phyloP scores from a whole-genome alignment of 1,140 invertebrate genomes.

The Tetraneura akinire region DNA sequence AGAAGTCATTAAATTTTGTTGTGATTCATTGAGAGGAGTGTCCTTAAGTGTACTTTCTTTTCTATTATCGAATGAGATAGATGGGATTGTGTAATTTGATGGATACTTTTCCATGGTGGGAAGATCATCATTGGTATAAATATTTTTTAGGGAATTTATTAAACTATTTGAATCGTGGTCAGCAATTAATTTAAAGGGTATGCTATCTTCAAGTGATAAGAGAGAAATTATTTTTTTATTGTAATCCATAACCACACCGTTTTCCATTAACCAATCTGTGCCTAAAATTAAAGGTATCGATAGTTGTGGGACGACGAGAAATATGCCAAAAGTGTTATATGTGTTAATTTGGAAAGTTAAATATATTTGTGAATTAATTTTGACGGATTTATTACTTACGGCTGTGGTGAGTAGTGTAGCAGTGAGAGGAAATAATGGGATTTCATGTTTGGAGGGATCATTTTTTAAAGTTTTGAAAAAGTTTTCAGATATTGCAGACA shows the following conservation, averaged over 20 bases:
- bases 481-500: background rate
- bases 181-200: too few species aligned
- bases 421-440: background rate
- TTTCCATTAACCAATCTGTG: background rate
- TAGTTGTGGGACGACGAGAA: background rate
- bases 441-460: background rate
- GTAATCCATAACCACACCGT: background rate
- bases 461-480: background rate
- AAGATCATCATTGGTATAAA: too few species aligned
- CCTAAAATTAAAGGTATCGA: background rate
- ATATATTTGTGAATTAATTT: too few species aligned
- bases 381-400: too few species aligned
- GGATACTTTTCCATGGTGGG: background rate
- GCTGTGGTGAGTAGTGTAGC: background rate
- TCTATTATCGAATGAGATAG: background rate
- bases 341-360: too few species aligned
- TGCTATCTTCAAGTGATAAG: too few species aligned
- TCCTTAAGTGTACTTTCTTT: background rate
- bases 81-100: constrained; percentile 48
- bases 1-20: too few species aligned
- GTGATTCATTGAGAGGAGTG: constrained; percentile 7
- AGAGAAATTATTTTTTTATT: too few species aligned
- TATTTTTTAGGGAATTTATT: too few species aligned
- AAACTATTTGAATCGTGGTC: too few species aligned
- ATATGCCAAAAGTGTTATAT: background rate